These are phyloP conservation scores for Chondrosia reniformis DNA, from an alignment of 37 sponge, comb jelly and placozoan genomes.

Conservation along the genomic window DNA sequence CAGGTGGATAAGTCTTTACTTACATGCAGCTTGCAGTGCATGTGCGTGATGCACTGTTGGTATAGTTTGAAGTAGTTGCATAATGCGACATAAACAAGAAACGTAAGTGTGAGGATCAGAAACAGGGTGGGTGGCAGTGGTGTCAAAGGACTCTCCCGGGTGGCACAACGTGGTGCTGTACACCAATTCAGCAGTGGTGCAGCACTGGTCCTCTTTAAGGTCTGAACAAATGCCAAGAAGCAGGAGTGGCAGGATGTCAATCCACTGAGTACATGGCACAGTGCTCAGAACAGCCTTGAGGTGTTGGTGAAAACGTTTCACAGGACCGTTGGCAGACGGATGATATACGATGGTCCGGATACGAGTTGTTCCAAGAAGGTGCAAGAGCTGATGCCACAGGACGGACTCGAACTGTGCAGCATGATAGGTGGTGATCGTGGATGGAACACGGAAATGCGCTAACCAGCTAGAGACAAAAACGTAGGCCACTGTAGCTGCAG, in stretches of 20 bases:
- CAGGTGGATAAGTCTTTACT: neutral
- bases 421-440: conserved; percentile 24
- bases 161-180: conserved; percentile 62
- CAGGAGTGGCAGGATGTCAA: conserved; percentile 49
- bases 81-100: neutral
- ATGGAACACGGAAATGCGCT: conserved; percentile 34
- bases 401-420: conserved; percentile 31
- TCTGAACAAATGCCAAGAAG: conserved; percentile 64
- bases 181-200: conserved; percentile 64
- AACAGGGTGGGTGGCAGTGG: neutral
- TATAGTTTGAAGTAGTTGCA: neutral
- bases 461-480: conserved; percentile 30
- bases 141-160: conserved; percentile 52
- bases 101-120: neutral
- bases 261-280: conserved; percentile 37
- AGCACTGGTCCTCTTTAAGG: conserved; percentile 42
- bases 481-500: conserved; percentile 15
- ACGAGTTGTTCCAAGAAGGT: conserved; percentile 36
- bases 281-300: conserved; percentile 61
- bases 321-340: conserved; percentile 57
- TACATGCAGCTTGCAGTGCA: neutral
- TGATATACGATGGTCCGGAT: conserved; percentile 52
- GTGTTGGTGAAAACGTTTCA: conserved; percentile 55
- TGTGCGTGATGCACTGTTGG: neutral
- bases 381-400: conserved; percentile 24